Percentiles rank a stretch among this genome's conserved stretches.
These are phyloP conservation scores for Montipora sp. DNA, from an alignment of 64 coral and sea anemone species.

Conservation along the genomic window DNA sequence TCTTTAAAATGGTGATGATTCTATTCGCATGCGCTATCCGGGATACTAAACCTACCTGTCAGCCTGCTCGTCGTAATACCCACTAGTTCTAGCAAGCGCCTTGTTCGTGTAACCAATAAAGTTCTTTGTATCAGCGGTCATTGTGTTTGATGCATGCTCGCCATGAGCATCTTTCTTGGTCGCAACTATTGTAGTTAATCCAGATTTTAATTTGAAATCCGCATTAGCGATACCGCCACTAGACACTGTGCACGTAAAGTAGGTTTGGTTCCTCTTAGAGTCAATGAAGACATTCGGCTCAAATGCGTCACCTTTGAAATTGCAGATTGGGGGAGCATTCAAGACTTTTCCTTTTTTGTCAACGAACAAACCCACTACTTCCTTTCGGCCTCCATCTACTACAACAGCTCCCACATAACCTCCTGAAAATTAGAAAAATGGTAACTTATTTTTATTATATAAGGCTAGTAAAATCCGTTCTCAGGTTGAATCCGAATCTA, in stretches of 20 bases:
- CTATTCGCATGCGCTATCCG: too few species aligned
- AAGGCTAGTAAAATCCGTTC: not conserved
- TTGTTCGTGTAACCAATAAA: constrained; percentile 80
- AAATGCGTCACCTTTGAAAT: constrained; percentile 57
- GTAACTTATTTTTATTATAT: not conserved
- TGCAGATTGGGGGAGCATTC: constrained; percentile 27
- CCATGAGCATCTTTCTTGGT: constrained; percentile 80
- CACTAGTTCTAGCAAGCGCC: constrained; percentile 42
- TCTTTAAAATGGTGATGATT: too few species aligned
- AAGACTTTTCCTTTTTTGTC: not conserved
- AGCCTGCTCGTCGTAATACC: constrained; percentile 75
- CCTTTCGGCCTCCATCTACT: constrained; percentile 41
- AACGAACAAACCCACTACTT: constrained; percentile 61
- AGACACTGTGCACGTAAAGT: constrained; percentile 75
- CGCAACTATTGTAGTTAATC: not conserved
- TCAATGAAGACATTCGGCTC: constrained; percentile 82
- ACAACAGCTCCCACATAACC: constrained; percentile 80
- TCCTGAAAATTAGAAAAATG: constrained; percentile 21
- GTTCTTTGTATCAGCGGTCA: constrained; percentile 55
- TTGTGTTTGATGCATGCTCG: constrained; percentile 68
- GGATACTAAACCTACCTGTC: constrained; percentile 58
- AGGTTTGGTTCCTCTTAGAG: constrained; percentile 72
- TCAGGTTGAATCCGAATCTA: too few species aligned
- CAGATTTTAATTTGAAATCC: constrained; percentile 37
- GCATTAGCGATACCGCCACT: constrained; percentile 28